A percentile compares a stretch with the other conserved stretches of the same genome.
Evolutionary conservation across 64 coral and sea anemone species (phyloP).

Genomic region (Acropora tenuis): DNA sequence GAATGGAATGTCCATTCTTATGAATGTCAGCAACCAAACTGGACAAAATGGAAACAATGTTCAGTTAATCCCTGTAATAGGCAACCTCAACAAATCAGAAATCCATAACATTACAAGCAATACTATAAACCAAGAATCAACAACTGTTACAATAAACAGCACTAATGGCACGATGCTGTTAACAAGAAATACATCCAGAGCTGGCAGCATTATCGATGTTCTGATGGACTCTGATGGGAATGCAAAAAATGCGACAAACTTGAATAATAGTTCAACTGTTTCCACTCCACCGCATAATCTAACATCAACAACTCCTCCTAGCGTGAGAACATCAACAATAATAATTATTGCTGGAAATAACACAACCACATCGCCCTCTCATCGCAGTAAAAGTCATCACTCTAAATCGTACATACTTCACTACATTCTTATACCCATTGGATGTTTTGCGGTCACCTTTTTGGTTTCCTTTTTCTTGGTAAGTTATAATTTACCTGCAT

Average conservation of each 20-base stretch:
- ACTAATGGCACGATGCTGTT: not conserved
- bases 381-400: not conserved
- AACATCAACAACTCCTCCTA: not conserved
- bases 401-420: slow-evolving; percentile 19
- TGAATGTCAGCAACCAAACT: not conserved
- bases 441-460: slow-evolving; percentile 27
- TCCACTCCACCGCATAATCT: not conserved
- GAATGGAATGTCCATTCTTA: not conserved
- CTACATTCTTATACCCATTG: slow-evolving; percentile 49
- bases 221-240: not conserved
- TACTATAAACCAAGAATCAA: not conserved
- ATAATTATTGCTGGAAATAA: not conserved
- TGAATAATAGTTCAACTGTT: not conserved
- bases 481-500: not conserved
- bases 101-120: slow-evolving; percentile 33
- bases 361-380: not conserved
- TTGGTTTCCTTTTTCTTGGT: slow-evolving; percentile 29
- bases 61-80: not conserved
- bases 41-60: not conserved
- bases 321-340: not conserved
- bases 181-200: not conserved
- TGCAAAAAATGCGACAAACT: not conserved
- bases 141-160: not conserved
- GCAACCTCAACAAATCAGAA: not conserved
- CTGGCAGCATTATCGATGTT: not conserved